These are phyloP conservation scores for Papilio helenus DNA, from an alignment of 1,140 invertebrate species.

Conservation along the genomic window DNA sequence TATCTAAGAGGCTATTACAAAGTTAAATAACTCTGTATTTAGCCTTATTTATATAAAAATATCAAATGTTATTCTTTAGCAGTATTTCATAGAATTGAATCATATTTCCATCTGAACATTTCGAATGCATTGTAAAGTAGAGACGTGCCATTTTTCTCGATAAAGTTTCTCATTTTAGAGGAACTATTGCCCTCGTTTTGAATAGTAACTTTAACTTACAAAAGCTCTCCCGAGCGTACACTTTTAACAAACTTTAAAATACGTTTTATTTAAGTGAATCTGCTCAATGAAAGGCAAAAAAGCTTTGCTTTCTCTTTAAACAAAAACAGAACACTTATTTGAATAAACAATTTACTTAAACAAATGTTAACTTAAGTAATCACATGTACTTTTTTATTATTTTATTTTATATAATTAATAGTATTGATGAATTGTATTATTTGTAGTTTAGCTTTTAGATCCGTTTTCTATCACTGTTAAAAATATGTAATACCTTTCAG, in stretches of 20 bases:
- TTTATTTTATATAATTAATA: too few relatives aligned
- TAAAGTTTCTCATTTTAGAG: constrained; percentile 27
- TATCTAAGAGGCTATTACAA: too few relatives aligned
- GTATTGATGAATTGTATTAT: too few relatives aligned
- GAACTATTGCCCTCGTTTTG: constrained; percentile 26
- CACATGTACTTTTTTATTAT: too few relatives aligned
- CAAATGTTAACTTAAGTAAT: too few relatives aligned
- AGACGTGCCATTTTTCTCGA: constrained; percentile 25
- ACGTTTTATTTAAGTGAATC: constrained; percentile 20
- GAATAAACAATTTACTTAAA: too few relatives aligned
- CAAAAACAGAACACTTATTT: not conserved
- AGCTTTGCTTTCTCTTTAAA: not conserved
- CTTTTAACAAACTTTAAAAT: constrained; percentile 28
- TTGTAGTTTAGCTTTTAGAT: too few relatives aligned
- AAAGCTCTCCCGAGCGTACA: constrained; percentile 18
- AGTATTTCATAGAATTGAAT: constrained; percentile 14
- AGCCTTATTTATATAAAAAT: too few relatives aligned
- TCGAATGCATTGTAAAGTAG: constrained; percentile 14
- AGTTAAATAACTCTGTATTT: too few relatives aligned
- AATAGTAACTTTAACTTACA: constrained; percentile 24
- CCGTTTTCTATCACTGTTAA: not conserved
- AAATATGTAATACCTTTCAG: not conserved
- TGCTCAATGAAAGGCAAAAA: constrained; percentile 7
- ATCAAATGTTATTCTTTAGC: constrained; percentile 12
- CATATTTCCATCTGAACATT: constrained; percentile 24